phyloP scores from a whole-genome alignment of 2,797 vertebrate species.

The Tamandua tetradactyla region DNA sequence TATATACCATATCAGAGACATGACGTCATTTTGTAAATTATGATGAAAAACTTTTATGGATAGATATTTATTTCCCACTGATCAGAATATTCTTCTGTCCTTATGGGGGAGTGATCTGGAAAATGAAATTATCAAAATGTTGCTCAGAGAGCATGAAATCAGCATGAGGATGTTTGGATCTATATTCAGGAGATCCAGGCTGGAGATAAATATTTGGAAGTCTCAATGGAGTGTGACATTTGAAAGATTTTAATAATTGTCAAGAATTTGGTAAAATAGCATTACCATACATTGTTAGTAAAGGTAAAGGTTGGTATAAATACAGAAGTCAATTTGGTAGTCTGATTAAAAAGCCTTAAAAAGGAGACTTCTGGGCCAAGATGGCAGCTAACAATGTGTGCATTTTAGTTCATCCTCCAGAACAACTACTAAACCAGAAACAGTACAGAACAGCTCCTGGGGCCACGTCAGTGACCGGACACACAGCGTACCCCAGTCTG shows the following conservation, averaged over 20 bases:
- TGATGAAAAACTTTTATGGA: not conserved
- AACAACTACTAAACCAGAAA: no score
- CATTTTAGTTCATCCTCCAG: no score
- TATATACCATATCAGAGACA: not conserved
- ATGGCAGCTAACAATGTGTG: no score
- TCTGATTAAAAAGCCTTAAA: no score
- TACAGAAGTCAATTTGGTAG: no score
- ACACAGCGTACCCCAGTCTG: no score
- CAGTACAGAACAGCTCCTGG: no score
- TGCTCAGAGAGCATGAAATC: not conserved
- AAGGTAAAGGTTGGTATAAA: no score
- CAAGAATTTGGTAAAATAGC: no score
- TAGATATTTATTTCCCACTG: not conserved
- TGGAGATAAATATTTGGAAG: not conserved
- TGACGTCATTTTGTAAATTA: not conserved
- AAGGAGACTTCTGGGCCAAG: no score
- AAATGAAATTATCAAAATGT: not conserved
- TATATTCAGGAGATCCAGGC: not conserved
- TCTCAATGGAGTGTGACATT: not conserved
- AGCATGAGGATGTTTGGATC: not conserved
- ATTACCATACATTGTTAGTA: no score
- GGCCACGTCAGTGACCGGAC: no score
- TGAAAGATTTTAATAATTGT: not conserved
- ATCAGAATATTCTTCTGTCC: not conserved
- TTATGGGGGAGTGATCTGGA: not conserved